Percentiles rank a stretch among this genome's conserved stretches.
Conservation (phyloP, 2,888 invertebrate species). For the Mycalesis mineus region DNA sequence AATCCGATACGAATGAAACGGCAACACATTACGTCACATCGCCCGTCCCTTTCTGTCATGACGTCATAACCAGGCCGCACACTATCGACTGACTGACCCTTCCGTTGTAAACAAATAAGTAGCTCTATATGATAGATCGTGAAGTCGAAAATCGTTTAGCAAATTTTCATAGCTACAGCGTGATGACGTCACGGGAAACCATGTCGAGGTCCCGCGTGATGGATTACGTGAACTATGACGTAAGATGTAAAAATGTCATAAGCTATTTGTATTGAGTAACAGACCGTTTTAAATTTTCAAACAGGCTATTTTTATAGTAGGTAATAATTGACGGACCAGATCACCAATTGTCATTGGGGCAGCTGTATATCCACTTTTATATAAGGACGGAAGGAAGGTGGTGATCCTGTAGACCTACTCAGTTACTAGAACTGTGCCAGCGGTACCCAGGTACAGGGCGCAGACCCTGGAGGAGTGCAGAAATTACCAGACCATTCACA, state of each 20-base stretch:
- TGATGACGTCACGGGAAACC: constrained; percentile 1
- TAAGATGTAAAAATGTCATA: background rate
- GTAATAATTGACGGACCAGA: no score
- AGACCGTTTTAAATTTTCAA: background rate
- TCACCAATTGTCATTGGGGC: no score
- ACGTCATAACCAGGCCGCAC: background rate
- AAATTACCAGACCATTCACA: no score
- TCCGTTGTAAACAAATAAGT: background rate
- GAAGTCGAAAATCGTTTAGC: background rate
- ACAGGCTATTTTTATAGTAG: no score
- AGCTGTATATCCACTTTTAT: no score
- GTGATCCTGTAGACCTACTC: no score
- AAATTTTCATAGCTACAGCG: background rate
- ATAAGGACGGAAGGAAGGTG: no score
- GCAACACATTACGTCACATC: background rate
- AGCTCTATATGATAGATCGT: background rate
- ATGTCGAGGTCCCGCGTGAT: background rate
- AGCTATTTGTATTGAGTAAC: background rate
- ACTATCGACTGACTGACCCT: background rate
- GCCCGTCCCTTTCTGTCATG: background rate
- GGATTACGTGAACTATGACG: background rate
- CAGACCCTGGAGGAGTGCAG: no score
- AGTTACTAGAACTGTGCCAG: no score
- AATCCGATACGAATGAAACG: background rate
- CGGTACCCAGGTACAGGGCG: no score